These are phyloP conservation scores for Ectropis grisescens DNA, from an alignment of 1,140 invertebrate species.

Conservation along the genomic window DNA sequence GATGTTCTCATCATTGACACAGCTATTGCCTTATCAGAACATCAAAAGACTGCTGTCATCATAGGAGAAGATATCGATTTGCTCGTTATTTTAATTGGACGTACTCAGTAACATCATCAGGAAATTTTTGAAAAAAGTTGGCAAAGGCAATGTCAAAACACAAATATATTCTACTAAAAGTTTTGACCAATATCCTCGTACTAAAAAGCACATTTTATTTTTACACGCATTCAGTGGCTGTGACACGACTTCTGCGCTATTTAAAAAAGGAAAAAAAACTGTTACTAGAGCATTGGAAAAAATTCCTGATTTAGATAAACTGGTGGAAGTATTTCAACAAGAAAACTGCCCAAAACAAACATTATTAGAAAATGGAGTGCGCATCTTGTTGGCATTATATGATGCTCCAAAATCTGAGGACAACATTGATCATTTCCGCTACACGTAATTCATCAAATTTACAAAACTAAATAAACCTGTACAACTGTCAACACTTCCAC, in stretches of 20 bases:
- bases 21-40: constrained; percentile 30
- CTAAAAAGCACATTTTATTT: constrained; percentile 19
- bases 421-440: constrained; percentile 25
- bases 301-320: constrained; percentile 25
- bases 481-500: constrained; percentile 28
- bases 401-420: constrained; percentile 35
- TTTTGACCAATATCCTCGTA: constrained; percentile 29
- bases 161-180: constrained; percentile 30
- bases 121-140: constrained; percentile 27
- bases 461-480: constrained; percentile 33
- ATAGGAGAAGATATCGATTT: constrained; percentile 46
- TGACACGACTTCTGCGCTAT: no score
- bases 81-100: constrained; percentile 34
- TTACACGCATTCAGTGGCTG: no score
- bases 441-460: constrained; percentile 30
- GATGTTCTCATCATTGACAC: constrained; percentile 38
- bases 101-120: constrained; percentile 18
- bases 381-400: constrained; percentile 30
- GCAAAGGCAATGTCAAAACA: constrained; percentile 26
- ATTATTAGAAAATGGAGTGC: constrained; percentile 30
- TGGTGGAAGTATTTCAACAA: constrained; percentile 34
- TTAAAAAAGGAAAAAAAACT: no score
- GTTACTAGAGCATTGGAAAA: constrained; percentile 19
- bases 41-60: constrained; percentile 28
- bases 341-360: constrained; percentile 28